Base-by-base conservation (phyloP, 2,797 vertebrate genomes). In the Acanthopagrus latus region DNA sequence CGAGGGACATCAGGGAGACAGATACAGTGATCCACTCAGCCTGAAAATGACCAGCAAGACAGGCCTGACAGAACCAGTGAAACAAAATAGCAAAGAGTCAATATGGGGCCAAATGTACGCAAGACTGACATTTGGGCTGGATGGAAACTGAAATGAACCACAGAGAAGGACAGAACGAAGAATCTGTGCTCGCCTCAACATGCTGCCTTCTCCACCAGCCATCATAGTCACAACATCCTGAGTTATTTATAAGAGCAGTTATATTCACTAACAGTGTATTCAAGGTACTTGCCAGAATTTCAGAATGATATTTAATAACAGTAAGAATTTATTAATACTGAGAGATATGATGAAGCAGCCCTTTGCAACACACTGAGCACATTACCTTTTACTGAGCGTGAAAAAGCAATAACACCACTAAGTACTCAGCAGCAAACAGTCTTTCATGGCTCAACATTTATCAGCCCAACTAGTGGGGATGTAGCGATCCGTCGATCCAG, bases 41-140 rank as follows among this genome's bases (percentile, higher is more conserved):
- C 64, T 82, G 63, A 85, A 80, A 87, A 89, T 82, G 83, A 87
- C 87, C 83, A 80, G 76, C 52, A 71, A 76, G 75, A 77, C 74
- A 75, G 47, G 70, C 69, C 78, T 84, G 82, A 80, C 81, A 83
- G 51, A 85, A 70, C 43, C 80, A 74, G 64, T 69, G 74, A 85
- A 73, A 86, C 62, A 74, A 76, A 84, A 86, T 67, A 58, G 65
- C 59, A 74, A 81, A 55, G 67, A 86, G 78, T 82, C 78, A 76
- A 69, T 71, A 68, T 55, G 20, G 54, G 73, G 51, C 70, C 54
- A 82, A 76, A 78, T 64, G 33, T 68, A 77, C 3, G 3, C 51
- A 59, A 71, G 66, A 62, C 16, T 88, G 82, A 86, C 79, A 80
- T 85, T 84, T 48, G 70, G 44, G 71, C 51, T 14, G 18, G 18